A percentile compares a stretch with the other conserved stretches of the same genome.
Evolutionary conservation across 2,797 vertebrate genomes (phyloP).

Genomic region (Decapterus maruadsi): DNA sequence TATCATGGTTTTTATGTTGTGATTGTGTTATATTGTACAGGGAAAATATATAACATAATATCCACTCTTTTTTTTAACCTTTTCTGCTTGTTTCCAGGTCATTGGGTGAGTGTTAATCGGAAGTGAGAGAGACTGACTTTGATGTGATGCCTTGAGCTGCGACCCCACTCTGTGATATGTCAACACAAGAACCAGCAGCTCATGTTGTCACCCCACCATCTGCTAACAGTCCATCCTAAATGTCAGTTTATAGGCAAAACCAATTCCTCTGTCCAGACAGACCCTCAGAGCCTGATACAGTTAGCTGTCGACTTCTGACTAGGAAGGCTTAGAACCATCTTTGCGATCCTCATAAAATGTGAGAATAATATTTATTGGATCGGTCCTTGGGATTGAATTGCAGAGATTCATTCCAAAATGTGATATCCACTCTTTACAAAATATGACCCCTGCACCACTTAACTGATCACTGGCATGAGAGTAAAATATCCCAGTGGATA

Average conservation of each 20-base stretch:
- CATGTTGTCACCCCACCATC: conserved; percentile 75
- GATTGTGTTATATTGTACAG: no score
- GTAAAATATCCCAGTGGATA: conserved; percentile 39
- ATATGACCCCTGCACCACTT: conserved; percentile 46
- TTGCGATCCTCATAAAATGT: conserved; percentile 49
- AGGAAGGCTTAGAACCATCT: conserved; percentile 51
- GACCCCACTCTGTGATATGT: conserved; percentile 64
- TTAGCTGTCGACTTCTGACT: conserved; percentile 47
- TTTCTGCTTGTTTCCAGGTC: conserved; percentile 23
- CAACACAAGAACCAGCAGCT: conserved; percentile 69
- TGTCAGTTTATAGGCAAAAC: conserved; percentile 53
- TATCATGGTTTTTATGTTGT: no score
- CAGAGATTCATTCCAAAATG: conserved; percentile 65
- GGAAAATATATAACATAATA: no score
- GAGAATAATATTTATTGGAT: conserved; percentile 59
- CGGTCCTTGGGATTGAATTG: conserved; percentile 62
- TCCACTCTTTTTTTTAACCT: neutral
- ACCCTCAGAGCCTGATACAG: conserved; percentile 28
- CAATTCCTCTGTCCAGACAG: conserved; percentile 32
- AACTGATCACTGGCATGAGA: conserved; percentile 43
- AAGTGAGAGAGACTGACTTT: conserved; percentile 45
- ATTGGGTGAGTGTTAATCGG: conserved; percentile 43
- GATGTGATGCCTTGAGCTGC: conserved; percentile 66
- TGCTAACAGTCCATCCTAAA: conserved; percentile 67
- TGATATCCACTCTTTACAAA: conserved; percentile 50